Percentiles rank a stretch among this genome's conserved stretches.
Conservation (phyloP, 2,113 vertebrate genomes). For the Riparia riparia region DNA sequence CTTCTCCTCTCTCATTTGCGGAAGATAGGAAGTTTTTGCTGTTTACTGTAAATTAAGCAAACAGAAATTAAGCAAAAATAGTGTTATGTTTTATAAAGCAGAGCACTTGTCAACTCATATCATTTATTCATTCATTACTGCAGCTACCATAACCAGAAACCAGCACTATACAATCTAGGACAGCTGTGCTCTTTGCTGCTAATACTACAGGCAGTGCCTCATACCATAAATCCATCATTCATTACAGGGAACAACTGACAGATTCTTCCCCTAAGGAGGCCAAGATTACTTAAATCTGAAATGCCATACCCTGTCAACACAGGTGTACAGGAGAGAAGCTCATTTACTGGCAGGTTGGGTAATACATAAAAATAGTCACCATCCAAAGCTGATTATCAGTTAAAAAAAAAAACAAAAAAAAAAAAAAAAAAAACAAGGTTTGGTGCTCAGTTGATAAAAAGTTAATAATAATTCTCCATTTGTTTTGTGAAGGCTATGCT, state of each 20-base stretch:
- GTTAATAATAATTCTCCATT: neutral
- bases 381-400: neutral
- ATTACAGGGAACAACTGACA: constrained; percentile 47
- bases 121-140: constrained; percentile 4
- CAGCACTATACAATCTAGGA: neutral
- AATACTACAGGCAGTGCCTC: neutral
- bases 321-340: neutral
- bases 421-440: neutral
- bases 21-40: neutral
- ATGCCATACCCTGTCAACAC: constrained; percentile 22
- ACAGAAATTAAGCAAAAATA: constrained; percentile 22
- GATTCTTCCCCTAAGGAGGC: constrained; percentile 41
- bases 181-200: neutral
- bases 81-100: neutral
- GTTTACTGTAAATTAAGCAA: neutral
- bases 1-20: neutral
- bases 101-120: neutral
- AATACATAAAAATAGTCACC: neutral
- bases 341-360: neutral
- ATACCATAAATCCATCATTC: constrained; percentile 3
- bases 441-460: neutral
- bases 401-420: neutral
- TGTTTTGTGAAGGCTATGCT: neutral
- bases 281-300: constrained; percentile 14
- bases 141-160: neutral